These are phyloP conservation scores for Sorex araneus DNA, from an alignment of 2,113 vertebrate genomes.

Conservation along the genomic window DNA sequence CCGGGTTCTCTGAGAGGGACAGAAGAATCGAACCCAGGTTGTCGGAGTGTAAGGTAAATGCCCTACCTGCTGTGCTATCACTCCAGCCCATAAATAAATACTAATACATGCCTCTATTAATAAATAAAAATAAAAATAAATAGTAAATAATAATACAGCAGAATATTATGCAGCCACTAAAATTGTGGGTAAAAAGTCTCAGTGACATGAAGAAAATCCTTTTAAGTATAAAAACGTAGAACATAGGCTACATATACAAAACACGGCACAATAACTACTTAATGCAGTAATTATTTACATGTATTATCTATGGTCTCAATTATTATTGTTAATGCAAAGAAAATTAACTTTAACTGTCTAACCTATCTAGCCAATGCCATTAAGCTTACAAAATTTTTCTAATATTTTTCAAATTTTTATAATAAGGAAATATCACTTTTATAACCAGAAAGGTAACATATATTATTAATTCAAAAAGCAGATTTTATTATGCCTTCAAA, in stretches of 20 bases:
- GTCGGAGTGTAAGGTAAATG: too few relatives aligned
- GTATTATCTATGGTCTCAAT: background rate
- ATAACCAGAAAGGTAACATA: conserved; percentile 1
- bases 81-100: too few relatives aligned
- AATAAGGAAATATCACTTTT: background rate
- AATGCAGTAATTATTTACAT: background rate
- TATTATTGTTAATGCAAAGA: background rate
- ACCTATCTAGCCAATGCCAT: background rate
- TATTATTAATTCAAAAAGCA: conserved; percentile 47
- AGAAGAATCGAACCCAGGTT: too few relatives aligned
- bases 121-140: too few relatives aligned
- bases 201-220: background rate
- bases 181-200: background rate
- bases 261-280: too few relatives aligned
- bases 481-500: background rate
- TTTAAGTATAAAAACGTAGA: background rate
- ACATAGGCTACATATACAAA: background rate
- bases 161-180: background rate
- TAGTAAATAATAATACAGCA: background rate
- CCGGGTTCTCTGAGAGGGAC: too few relatives aligned
- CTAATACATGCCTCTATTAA: too few relatives aligned
- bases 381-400: conserved; percentile 32
- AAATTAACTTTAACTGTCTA: background rate
- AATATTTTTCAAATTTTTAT: background rate
- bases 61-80: too few relatives aligned